A percentile compares a stretch with the other conserved stretches of the same genome.
Evolutionary conservation across 2,113 vertebrate species (phyloP).

Genomic region (Pogona vitticeps): DNA sequence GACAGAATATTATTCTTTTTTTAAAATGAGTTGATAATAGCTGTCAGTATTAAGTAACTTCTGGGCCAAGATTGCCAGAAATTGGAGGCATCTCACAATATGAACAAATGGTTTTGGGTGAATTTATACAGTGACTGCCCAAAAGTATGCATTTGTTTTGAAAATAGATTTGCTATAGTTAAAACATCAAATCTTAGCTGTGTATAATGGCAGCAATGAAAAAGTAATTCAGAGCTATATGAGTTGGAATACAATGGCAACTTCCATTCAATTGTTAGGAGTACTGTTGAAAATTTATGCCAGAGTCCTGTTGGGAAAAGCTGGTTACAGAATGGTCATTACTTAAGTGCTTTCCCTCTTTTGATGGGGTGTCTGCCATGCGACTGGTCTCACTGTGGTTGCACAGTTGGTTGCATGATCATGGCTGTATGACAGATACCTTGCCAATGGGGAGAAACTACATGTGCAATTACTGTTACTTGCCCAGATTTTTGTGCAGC

Average conservation of each 20-base stretch:
- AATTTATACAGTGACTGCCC: background rate
- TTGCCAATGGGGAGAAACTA: too few species aligned
- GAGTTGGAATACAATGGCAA: background rate
- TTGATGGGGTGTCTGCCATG: too few species aligned
- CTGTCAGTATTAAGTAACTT: constrained; percentile 34
- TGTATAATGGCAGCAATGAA: background rate
- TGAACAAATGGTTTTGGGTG: background rate
- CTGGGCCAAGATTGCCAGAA: constrained; percentile 12
- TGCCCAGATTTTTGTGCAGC: too few species aligned
- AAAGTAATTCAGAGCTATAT: background rate
- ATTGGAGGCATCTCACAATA: constrained; percentile 24
- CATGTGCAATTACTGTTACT: too few species aligned
- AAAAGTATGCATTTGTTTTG: background rate
- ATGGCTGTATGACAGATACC: too few species aligned
- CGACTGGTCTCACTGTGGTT: too few species aligned
- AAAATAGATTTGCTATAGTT: background rate
- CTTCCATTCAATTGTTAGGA: background rate
- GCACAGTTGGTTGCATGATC: too few species aligned
- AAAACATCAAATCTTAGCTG: background rate
- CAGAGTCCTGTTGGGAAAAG: too few species aligned
- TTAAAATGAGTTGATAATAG: constrained; percentile 50
- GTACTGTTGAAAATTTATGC: background rate
- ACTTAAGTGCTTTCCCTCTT: too few species aligned
- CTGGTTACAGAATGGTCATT: too few species aligned
- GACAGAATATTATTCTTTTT: constrained; percentile 83